phyloP scores from a whole-genome alignment of 2,113 vertebrate genomes.

The Benitochromis conjunctus region DNA sequence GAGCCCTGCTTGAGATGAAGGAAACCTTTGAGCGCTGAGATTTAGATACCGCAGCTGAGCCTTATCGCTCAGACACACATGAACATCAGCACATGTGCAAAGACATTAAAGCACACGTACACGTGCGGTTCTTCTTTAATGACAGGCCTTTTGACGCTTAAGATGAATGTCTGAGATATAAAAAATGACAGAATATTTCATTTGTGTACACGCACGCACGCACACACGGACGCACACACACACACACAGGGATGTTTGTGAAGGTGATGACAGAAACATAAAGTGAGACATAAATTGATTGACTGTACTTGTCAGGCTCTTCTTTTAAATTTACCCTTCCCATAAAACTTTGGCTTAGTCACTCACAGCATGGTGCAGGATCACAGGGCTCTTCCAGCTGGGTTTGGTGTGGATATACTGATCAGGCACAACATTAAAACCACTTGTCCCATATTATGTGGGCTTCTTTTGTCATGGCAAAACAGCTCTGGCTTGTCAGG shows the following conservation, averaged over 20 bases:
- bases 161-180: slow-evolving; percentile 8
- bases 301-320: neutral
- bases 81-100: neutral
- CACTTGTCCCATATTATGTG: neutral
- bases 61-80: slow-evolving; percentile 12
- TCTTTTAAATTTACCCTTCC: neutral
- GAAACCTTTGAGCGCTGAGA: slow-evolving; percentile 61
- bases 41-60: slow-evolving; percentile 18
- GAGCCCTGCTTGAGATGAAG: slow-evolving; percentile 62
- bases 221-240: neutral
- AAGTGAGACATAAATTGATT: neutral
- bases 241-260: neutral
- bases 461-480: neutral
- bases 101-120: neutral
- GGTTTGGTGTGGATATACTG: neutral
- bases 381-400: slow-evolving; percentile 21
- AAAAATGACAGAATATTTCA: neutral
- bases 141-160: slow-evolving; percentile 1
- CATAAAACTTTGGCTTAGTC: neutral
- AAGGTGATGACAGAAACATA: slow-evolving; percentile 9
- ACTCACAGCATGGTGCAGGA: neutral
- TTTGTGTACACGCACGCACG: neutral
- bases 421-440: neutral
- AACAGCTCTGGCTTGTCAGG: neutral
- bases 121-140: neutral